Evolutionary conservation across 2,797 vertebrate species (phyloP), one percentile per base, ranked within the genome.

Genomic region (Alectoris magna): DNA sequence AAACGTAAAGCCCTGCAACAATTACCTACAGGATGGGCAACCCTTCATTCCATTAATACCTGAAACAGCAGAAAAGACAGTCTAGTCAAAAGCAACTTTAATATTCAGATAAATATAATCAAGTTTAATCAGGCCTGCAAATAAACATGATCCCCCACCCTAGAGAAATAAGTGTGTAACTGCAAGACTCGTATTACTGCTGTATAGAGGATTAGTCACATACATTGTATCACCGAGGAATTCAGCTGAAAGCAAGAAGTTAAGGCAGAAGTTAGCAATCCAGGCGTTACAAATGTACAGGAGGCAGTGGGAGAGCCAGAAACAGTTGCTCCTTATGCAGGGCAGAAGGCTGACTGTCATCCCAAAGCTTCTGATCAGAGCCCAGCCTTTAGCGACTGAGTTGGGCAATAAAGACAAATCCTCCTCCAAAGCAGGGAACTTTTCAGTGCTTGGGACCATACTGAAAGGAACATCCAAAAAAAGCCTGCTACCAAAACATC

Each of bases 41-140:
- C 96, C 97, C 95, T 97, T 96, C 95, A 96, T 90, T 98, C 97
- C 96, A 96, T 96, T 97, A 96, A 96, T 53, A 97, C 96, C 97
- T 97, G 97, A 96, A 98, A 98, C 96, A 98, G 98, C 96, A 97
- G 97, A 97, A 95, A 96, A 97, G 85, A 97, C 77, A 95, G 36
- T 96, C 93, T 81, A 93, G 94, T 94, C 94, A 97, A 97, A 96
- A 96, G 97, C 93, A 96, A 96, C 97, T 97, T 97, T 94, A 96
- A 94, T 92, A 94, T 85, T 96, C 80, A 94, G 88, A 88, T 27
- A 94, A 94, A 84, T 80, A 71, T 43, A 55, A 72, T 0, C 1
- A 46, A 94, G 59, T 76, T 93, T 46, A 82, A 43, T 66, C 56
- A 95, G 72, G 62, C 39, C 83, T 90, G 95, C 49, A 80, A 68